Evolutionary conservation across 2,888 invertebrate genomes (phyloP).

Genomic region (Nomada fucata): DNA sequence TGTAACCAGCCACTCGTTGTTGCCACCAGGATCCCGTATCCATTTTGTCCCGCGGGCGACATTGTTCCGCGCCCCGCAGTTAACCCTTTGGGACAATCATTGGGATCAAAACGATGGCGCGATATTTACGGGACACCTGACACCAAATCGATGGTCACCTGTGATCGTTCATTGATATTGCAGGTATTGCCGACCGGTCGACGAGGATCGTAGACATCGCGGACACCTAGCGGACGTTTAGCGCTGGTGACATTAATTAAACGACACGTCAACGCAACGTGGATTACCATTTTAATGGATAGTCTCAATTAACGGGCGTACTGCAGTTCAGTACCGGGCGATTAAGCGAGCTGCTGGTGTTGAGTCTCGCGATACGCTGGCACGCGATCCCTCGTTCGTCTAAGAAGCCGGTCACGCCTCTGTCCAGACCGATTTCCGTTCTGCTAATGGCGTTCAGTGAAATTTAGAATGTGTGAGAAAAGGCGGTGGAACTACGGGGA

Average conservation of each 20-base stretch:
- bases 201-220: background rate
- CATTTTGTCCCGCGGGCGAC: slow-evolving; percentile 3
- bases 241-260: slow-evolving; percentile 66
- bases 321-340: slow-evolving; percentile 71
- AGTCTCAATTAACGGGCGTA: slow-evolving; percentile 72
- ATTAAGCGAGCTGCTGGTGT: slow-evolving; percentile 56
- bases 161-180: background rate
- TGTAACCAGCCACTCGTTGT: slow-evolving; percentile 1
- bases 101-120: background rate
- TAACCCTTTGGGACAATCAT: background rate
- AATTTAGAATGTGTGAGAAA: background rate
- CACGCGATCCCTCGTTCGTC: slow-evolving; percentile 59
- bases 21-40: background rate
- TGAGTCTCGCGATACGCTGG: slow-evolving; percentile 43
- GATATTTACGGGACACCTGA: slow-evolving; percentile 6
- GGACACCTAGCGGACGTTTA: background rate
- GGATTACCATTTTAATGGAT: slow-evolving; percentile 71
- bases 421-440: slow-evolving; percentile 13
- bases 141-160: background rate
- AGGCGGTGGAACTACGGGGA: background rate
- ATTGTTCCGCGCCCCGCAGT: background rate
- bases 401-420: slow-evolving; percentile 41
- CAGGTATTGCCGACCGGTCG: background rate
- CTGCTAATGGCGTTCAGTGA: background rate
- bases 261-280: slow-evolving; percentile 43